phyloP scores from a whole-genome alignment of 2,797 vertebrate genomes.

The Sebastes cheni region DNA sequence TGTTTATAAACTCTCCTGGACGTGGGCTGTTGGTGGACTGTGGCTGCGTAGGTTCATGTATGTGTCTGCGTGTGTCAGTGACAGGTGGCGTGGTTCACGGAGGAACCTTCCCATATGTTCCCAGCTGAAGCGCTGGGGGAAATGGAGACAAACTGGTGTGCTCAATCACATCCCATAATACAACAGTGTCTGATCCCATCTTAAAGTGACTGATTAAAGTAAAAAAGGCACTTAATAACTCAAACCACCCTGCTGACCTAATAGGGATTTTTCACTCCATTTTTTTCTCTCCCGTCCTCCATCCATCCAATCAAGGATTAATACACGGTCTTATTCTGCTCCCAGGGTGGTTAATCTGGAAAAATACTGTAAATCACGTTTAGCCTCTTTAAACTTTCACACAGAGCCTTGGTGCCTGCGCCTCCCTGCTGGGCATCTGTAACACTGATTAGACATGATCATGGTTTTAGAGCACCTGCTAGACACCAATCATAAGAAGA shows the following conservation, averaged over 20 bases:
- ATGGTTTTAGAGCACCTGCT: slow-evolving; percentile 53
- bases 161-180: slow-evolving; percentile 63
- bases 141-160: slow-evolving; percentile 48
- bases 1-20: slow-evolving; percentile 81
- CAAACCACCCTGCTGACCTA: slow-evolving; percentile 69
- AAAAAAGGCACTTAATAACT: slow-evolving; percentile 74
- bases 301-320: slow-evolving; percentile 77
- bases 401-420: slow-evolving; percentile 41
- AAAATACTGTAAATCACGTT: slow-evolving; percentile 71
- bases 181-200: slow-evolving; percentile 76
- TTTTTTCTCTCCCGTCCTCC: slow-evolving; percentile 42
- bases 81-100: slow-evolving; percentile 69
- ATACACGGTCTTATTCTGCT: slow-evolving; percentile 61
- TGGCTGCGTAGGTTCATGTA: slow-evolving; percentile 19
- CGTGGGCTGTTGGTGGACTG: slow-evolving; percentile 52
- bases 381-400: slow-evolving; percentile 77
- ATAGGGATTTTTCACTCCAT: slow-evolving; percentile 60
- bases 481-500: slow-evolving; percentile 50
- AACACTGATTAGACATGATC: slow-evolving; percentile 70
- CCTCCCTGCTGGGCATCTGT: slow-evolving; percentile 47
- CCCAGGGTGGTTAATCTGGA: slow-evolving; percentile 69
- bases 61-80: slow-evolving; percentile 44
- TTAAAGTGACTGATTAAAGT: slow-evolving; percentile 75
- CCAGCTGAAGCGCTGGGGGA: slow-evolving; percentile 43
- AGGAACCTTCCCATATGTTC: slow-evolving; percentile 69